Base-by-base conservation (phyloP, 2,113 vertebrate genomes). In the Bettongia penicillata region DNA sequence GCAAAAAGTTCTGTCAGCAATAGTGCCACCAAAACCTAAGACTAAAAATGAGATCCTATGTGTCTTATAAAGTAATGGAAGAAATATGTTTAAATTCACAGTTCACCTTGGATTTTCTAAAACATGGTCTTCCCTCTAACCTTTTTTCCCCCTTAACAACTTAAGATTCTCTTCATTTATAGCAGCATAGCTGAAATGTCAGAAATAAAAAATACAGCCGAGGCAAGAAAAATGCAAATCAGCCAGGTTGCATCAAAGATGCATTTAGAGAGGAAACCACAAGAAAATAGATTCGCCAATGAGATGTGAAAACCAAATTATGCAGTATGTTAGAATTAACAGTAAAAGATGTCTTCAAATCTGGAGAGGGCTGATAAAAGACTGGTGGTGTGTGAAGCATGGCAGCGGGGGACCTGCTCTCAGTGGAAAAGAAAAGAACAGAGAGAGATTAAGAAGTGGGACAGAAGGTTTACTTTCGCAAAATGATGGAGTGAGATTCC, bases 41-140 rank as follows among this genome's bases (percentile, higher is more conserved):
- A 19, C 23, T 24, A 57, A 77, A 51, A 3, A 53, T 22, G 6
- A 0, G 8, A 14, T 90, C 77, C 53, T 93, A 51, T 84, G 47
- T 47, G 0, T 47, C 49, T 96, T 95, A 25, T 49, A 0, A 0
- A 16, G 4, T 94, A 68, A 49, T 31, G 6, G n/a, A 31, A 43
- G 84, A 96, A 91, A 90, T 47, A 31, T 10, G 84, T 6, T 50
- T 91, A 11, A 49, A n/a, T 12, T 52, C 37, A 24, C 61, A 11
- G 2, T 50, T 43, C 24, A 53, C 93, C 48, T 91, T 1, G 4
- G 8, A 51, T 14, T 90, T 53, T 53, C 37, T 50, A 84, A 52
- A 77, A 53, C 1, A 95, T 68, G 90, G 92, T 68, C 90, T 97
- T 94, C 77, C 25, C n/a, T 89, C 97, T 95, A 92, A 37, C 22